phyloP scores from a whole-genome alignment of 2,888 invertebrate species.

The Lochmaea capreae region DNA sequence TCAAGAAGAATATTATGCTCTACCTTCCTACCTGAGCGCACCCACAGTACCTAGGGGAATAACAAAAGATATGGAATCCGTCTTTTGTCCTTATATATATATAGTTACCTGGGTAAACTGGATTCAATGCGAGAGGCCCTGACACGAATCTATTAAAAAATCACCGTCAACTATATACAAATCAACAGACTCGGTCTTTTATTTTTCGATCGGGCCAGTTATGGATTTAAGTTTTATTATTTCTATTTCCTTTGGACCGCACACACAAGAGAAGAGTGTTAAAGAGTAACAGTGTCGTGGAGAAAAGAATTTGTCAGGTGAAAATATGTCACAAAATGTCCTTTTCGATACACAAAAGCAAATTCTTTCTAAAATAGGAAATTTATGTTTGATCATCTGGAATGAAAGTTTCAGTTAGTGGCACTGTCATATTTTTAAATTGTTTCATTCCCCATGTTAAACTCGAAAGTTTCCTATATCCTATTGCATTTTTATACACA shows the following conservation, averaged over 20 bases:
- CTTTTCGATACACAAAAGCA: not conserved
- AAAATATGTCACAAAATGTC: not conserved
- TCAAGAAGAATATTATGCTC: conserved; percentile 47
- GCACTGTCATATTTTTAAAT: too few species aligned
- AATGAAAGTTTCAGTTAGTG: too few species aligned
- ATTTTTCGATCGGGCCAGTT: conserved; percentile 58
- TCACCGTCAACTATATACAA: conserved; percentile 55
- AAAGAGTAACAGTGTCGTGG: conserved; percentile 41
- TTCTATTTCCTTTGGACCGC: conserved; percentile 45
- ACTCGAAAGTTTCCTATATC: too few species aligned
- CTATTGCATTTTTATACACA: too few species aligned
- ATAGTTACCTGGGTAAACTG: conserved; percentile 60
- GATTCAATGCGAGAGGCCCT: conserved; percentile 59
- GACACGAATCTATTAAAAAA: conserved; percentile 60
- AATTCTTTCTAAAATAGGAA: not conserved
- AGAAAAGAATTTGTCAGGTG: not conserved
- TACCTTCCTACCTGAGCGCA: conserved; percentile 60
- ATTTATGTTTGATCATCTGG: too few species aligned
- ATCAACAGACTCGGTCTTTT: conserved; percentile 53
- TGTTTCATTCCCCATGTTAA: too few species aligned
- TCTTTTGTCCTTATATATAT: conserved; percentile 56
- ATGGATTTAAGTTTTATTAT: conserved; percentile 53
- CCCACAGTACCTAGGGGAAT: conserved; percentile 60
- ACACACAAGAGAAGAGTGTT: conserved; percentile 40
- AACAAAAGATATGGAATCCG: conserved; percentile 63